A percentile compares a stretch with the other conserved stretches of the same genome.
These are phyloP conservation scores for Drosophila sordidula DNA, from an alignment of 2,888 invertebrate genomes.

Conservation along the genomic window DNA sequence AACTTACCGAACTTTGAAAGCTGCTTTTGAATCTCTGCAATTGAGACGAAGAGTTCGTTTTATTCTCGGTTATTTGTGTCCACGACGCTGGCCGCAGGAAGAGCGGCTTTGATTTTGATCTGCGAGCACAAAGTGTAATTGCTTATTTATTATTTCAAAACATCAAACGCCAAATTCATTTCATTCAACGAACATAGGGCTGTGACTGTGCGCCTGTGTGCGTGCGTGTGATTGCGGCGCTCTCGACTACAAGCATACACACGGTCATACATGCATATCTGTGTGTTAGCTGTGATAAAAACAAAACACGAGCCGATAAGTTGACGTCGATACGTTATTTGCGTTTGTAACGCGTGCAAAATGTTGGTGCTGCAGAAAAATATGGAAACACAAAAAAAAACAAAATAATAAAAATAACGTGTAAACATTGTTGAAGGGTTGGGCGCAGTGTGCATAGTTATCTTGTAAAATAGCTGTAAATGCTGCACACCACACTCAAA, in stretches of 20 bases:
- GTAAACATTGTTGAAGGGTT: slow-evolving; percentile 31
- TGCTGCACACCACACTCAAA: slow-evolving; percentile 42
- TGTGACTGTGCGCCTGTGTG: slow-evolving; percentile 4
- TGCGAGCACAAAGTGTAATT: slow-evolving; percentile 42
- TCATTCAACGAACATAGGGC: slow-evolving; percentile 1
- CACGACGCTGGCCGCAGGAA: slow-evolving; percentile 46
- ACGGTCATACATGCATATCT: slow-evolving; percentile 2
- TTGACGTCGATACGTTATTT: slow-evolving; percentile 38
- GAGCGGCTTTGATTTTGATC: slow-evolving; percentile 46
- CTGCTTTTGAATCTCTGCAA: slow-evolving; percentile 26
- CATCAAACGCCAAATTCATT: slow-evolving; percentile 13
- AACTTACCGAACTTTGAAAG: slow-evolving; percentile 45
- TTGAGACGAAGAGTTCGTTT: slow-evolving; percentile 3
- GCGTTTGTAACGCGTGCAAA: slow-evolving; percentile 59
- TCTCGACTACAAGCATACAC: slow-evolving; percentile 7
- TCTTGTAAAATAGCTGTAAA: slow-evolving; percentile 19
- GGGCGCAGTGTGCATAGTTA: slow-evolving; percentile 21
- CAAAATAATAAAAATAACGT: not conserved
- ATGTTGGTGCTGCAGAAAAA: slow-evolving; percentile 17
- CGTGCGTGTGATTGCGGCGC: slow-evolving; percentile 12
- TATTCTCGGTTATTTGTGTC: slow-evolving; percentile 3
- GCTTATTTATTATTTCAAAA: slow-evolving; percentile 22
- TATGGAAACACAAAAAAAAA: not conserved
- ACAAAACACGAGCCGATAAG: slow-evolving; percentile 36
- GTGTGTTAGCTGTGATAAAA: slow-evolving; percentile 44